Conservation (phyloP, 30 jellyfish, hydroid and myxozoan genomes). For the Aurelia sp. region DNA sequence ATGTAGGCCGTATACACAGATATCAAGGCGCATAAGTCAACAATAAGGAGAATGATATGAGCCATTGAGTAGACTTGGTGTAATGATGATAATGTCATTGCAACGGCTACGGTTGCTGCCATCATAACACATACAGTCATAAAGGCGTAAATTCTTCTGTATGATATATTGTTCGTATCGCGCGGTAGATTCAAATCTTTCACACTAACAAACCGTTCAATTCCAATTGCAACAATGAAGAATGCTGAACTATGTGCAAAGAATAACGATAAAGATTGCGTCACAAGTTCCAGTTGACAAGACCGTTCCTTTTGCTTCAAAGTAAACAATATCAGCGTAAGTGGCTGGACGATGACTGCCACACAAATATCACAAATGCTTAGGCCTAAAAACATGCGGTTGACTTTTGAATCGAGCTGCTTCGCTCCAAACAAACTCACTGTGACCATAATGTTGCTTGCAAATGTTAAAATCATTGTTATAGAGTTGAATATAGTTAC, state of each 20-base stretch:
- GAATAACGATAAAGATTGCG: constrained; percentile 34
- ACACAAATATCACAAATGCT: constrained; percentile 46
- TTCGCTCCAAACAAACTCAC: constrained; percentile 55
- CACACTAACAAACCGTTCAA: constrained; percentile 63
- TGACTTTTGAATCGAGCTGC: constrained; percentile 62
- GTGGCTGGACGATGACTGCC: constrained; percentile 59
- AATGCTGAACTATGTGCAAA: constrained; percentile 60
- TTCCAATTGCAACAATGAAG: constrained; percentile 62
- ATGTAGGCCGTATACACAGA: constrained; percentile 57
- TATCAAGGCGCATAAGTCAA: constrained; percentile 47
- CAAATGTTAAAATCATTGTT: constrained; percentile 13
- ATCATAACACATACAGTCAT: constrained; percentile 13
- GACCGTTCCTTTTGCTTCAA: constrained; percentile 1
- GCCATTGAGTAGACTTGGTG: constrained; percentile 22
- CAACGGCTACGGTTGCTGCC: constrained; percentile 22
- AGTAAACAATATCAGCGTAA: constrained; percentile 11
- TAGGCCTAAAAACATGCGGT: constrained; percentile 71
- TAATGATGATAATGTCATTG: constrained; percentile 22
- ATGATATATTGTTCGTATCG: constrained; percentile 15
- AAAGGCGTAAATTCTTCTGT: constrained; percentile 31
- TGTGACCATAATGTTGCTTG: constrained; percentile 41
- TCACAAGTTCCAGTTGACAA: constrained; percentile 54
- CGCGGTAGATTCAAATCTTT: constrained; percentile 25
- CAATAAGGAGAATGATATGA: constrained; percentile 4
- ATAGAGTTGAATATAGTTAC: constrained; percentile 5